Conservation (phyloP, 2,113 vertebrate species). For the Manacus vitellinus region DNA sequence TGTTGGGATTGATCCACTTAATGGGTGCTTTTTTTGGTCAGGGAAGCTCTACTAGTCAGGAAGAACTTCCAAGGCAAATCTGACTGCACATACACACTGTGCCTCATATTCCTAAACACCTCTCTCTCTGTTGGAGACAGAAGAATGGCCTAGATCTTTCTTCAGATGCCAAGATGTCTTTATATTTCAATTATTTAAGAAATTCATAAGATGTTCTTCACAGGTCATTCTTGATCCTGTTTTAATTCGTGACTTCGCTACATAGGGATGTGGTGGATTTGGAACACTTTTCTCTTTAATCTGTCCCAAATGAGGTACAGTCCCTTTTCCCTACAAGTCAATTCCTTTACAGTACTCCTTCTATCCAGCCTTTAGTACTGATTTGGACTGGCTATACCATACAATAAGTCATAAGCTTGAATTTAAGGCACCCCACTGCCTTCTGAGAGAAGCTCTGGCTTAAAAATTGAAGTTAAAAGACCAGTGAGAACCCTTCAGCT, state of each 20-base stretch:
- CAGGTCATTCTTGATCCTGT: neutral
- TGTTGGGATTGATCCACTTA: neutral
- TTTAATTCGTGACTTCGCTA: neutral
- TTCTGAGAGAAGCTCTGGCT: neutral
- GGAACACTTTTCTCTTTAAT: neutral
- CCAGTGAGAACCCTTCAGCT: neutral
- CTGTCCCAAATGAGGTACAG: neutral
- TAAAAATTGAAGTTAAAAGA: neutral
- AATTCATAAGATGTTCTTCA: neutral
- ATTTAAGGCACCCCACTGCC: neutral
- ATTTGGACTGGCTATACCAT: neutral
- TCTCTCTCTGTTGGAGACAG: neutral
- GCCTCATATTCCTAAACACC: neutral
- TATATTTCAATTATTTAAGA: neutral
- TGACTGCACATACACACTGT: neutral
- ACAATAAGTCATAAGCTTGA: neutral
- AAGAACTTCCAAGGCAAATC: neutral
- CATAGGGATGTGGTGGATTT: neutral
- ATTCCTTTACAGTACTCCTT: neutral
- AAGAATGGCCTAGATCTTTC: neutral
- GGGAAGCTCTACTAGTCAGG: neutral
- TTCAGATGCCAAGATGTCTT: neutral
- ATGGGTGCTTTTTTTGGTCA: fast-evolving
- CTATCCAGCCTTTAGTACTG: neutral
- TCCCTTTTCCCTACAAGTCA: neutral